A percentile compares a stretch with the other conserved stretches of the same genome.
These are phyloP conservation scores for Callorhinus ursinus DNA, from an alignment of 2,113 vertebrate species.

Conservation along the genomic window DNA sequence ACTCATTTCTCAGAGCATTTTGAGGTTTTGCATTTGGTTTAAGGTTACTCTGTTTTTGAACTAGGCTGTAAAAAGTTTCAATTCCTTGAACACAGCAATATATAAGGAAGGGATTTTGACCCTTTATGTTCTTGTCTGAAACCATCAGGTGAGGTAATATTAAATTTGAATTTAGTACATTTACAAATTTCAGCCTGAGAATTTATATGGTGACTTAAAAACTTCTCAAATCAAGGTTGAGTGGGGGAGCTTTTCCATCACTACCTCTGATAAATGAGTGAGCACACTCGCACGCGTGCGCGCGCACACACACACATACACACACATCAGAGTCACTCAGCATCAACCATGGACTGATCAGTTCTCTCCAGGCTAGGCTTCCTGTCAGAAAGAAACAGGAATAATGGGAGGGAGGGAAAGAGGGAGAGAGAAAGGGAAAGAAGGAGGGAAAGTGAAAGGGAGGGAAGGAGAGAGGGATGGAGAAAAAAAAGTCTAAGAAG, in stretches of 20 bases:
- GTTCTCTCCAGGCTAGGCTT: neutral
- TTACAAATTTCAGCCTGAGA: neutral
- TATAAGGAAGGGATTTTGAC: neutral
- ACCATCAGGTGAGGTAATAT: neutral
- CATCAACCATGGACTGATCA: neutral
- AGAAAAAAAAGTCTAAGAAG: neutral
- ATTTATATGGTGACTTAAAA: neutral
- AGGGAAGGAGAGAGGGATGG: neutral
- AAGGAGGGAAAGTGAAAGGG: neutral
- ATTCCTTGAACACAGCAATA: neutral
- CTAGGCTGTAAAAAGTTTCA: neutral
- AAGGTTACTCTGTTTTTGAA: constrained; percentile 15
- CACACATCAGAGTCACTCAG: neutral
- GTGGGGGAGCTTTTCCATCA: neutral
- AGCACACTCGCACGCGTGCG: neutral
- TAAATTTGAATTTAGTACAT: neutral
- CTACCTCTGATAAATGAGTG: neutral
- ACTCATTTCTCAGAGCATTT: neutral
- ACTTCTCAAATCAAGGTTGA: neutral
- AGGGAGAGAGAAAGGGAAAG: neutral
- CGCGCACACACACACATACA: too few species aligned
- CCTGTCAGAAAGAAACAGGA: neutral
- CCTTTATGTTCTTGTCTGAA: neutral
- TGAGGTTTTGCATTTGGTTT: neutral
- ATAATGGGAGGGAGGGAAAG: neutral